Percentiles rank a stretch among this genome's conserved stretches.
Evolutionary conservation across 2,888 invertebrate genomes (phyloP).

Genomic region (Athalia cordata): DNA sequence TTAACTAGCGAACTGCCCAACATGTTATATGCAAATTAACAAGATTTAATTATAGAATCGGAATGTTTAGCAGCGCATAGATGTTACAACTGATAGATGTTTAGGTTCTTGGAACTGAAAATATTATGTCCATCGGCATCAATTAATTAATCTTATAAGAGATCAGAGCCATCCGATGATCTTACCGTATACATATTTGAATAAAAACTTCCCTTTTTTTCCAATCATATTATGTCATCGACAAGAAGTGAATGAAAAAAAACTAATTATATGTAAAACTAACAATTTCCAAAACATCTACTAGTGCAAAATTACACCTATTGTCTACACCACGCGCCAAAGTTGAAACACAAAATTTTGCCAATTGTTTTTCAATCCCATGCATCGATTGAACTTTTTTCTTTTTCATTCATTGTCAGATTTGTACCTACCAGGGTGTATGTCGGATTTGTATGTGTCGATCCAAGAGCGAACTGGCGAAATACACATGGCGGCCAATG

Average conservation of each 20-base stretch:
- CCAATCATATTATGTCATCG: too few species aligned
- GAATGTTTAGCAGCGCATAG: slow-evolving; percentile 23
- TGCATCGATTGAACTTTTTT: not conserved
- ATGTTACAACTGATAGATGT: not conserved
- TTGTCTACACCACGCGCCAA: not conserved
- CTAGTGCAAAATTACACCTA: too few species aligned
- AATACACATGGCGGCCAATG: slow-evolving; percentile 36
- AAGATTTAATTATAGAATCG: slow-evolving; percentile 17
- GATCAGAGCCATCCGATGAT: too few species aligned
- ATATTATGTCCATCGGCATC: too few species aligned
- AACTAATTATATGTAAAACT: too few species aligned
- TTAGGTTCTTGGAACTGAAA: too few species aligned
- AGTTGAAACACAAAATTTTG: not conserved
- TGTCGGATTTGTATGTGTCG: slow-evolving; percentile 42
- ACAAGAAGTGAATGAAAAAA: too few species aligned
- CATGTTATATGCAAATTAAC: slow-evolving; percentile 27
- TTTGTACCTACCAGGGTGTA: slow-evolving; percentile 34
- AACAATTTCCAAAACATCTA: too few species aligned
- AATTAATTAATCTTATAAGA: too few species aligned
- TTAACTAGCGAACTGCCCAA: slow-evolving; percentile 9
- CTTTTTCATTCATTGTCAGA: not conserved
- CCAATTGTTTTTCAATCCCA: not conserved
- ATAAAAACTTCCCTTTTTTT: too few species aligned
- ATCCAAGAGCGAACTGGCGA: slow-evolving; percentile 38
- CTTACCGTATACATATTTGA: too few species aligned